Conservation (phyloP, 2,113 vertebrate genomes). For the Stegostoma tigrinum region DNA sequence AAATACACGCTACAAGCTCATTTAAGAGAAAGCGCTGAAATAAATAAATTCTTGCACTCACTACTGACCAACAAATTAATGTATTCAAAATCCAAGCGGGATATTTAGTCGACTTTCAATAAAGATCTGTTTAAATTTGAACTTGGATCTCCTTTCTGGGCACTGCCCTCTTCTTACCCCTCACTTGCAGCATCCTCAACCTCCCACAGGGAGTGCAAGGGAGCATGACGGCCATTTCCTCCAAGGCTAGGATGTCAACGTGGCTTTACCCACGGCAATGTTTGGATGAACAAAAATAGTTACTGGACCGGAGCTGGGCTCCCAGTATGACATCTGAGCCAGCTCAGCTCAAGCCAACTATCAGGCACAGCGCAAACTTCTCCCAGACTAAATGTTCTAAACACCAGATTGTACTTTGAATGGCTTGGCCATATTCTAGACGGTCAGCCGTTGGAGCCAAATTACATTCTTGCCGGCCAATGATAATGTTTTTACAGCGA, state of each 20-base stretch:
- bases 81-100: not conserved
- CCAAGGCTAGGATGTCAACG: conserved; percentile 19
- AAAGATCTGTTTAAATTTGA: not conserved
- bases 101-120: not conserved
- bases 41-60: not conserved
- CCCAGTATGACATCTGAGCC: not conserved
- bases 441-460: not conserved
- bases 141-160: not conserved
- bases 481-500: conserved; percentile 17
- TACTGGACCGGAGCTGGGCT: conserved; percentile 18
- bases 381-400: conserved; percentile 26
- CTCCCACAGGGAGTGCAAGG: not conserved
- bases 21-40: not conserved
- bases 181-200: not conserved
- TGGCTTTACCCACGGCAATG: conserved; percentile 30
- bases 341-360: not conserved
- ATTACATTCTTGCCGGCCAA: conserved; percentile 20
- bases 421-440: not conserved
- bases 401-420: conserved; percentile 28
- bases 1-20: not conserved
- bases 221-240: not conserved
- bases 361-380: not conserved
- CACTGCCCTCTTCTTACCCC: not conserved
- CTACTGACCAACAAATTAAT: not conserved
- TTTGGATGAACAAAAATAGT: conserved; percentile 31